A percentile compares a stretch with the other conserved stretches of the same genome.
Conservation (phyloP, 2,888 invertebrate species). For the Tridacna crocea region DNA sequence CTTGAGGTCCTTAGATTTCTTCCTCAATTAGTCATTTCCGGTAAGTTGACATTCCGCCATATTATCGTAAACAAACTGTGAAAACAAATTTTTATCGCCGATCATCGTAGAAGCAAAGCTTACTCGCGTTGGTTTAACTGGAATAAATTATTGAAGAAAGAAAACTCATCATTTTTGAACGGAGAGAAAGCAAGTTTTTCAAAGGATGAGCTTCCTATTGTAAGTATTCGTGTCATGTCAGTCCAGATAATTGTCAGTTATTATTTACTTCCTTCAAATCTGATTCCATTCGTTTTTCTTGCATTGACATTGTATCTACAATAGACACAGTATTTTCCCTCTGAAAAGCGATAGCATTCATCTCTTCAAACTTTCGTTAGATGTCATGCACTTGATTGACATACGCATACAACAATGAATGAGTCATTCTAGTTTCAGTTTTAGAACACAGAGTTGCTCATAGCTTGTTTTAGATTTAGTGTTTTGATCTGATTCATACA, state of each 20-base stretch:
- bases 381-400: too few species aligned
- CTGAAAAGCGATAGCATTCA: too few species aligned
- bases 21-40: slow-evolving; percentile 15
- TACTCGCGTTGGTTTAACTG: not conserved
- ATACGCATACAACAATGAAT: too few species aligned
- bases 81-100: not conserved
- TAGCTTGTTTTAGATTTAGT: too few species aligned
- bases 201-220: slow-evolving; percentile 53
- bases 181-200: not conserved
- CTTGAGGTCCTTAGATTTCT: slow-evolving; percentile 1
- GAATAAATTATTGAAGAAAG: not conserved
- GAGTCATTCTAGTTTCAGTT: not conserved
- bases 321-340: too few species aligned
- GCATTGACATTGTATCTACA: too few species aligned
- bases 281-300: not conserved
- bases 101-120: not conserved
- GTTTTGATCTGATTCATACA: too few species aligned
- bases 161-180: not conserved
- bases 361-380: too few species aligned
- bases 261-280: slow-evolving; percentile 23
- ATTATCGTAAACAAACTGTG: slow-evolving; percentile 26
- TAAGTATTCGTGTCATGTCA: slow-evolving; percentile 28
- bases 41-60: slow-evolving; percentile 30
- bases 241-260: not conserved
- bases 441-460: not conserved